A percentile compares a stretch with the other conserved stretches of the same genome.
Conservation (phyloP, 2,797 vertebrate genomes). For the Triplophysa yarkandensis region DNA sequence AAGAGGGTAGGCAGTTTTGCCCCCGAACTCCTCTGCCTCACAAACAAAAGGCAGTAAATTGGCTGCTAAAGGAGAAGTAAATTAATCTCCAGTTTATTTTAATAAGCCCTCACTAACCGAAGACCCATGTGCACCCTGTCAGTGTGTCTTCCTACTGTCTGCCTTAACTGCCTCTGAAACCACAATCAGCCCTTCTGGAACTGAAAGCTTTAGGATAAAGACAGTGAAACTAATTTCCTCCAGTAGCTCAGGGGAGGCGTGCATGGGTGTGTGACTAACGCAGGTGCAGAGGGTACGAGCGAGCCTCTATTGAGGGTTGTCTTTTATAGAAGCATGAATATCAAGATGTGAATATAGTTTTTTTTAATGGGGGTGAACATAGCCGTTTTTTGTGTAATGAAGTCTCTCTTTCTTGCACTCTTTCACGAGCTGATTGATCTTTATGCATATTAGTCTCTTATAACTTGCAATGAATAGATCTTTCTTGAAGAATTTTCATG, state of each 20-base stretch:
- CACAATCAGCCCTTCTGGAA: slow-evolving; percentile 56
- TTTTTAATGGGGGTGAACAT: slow-evolving; percentile 44
- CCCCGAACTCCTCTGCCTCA: slow-evolving; percentile 6
- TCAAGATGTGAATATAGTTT: slow-evolving; percentile 50
- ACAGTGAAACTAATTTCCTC: slow-evolving; percentile 58
- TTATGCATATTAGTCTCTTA: slow-evolving; percentile 36
- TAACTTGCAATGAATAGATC: slow-evolving; percentile 50
- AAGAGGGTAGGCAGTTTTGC: neutral
- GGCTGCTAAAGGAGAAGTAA: slow-evolving; percentile 49
- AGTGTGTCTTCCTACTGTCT: slow-evolving; percentile 22
- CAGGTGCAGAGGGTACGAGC: slow-evolving; percentile 54
- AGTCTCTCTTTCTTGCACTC: slow-evolving; percentile 35
- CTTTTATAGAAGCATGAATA: slow-evolving; percentile 52
- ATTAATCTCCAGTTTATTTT: slow-evolving; percentile 57
- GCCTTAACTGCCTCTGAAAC: slow-evolving; percentile 54
- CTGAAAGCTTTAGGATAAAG: slow-evolving; percentile 56
- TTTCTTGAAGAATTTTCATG: slow-evolving; percentile 57
- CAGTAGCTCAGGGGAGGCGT: slow-evolving; percentile 53
- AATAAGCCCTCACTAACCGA: slow-evolving; percentile 47
- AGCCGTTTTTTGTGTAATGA: slow-evolving; percentile 47
- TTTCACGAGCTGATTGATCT: slow-evolving; percentile 52
- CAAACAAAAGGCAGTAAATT: slow-evolving; percentile 56
- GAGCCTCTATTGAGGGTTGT: slow-evolving; percentile 44
- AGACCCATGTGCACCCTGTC: slow-evolving; percentile 30
- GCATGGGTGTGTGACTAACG: slow-evolving; percentile 24